Base-by-base conservation (phyloP, 2,797 vertebrate genomes). In the Cuniculus paca region DNA sequence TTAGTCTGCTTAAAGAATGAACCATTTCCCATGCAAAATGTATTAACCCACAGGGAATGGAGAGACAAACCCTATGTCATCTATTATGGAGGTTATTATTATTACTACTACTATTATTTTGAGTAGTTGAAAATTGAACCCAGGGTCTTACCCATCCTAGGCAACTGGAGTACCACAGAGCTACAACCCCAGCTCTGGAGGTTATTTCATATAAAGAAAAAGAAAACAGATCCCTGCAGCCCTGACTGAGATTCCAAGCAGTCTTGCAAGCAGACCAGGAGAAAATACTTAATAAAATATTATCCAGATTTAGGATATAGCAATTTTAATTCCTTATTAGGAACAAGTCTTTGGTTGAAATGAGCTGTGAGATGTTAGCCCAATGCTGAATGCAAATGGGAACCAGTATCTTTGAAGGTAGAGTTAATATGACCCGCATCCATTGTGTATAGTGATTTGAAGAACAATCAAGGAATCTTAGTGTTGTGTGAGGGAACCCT, bases 381-480 rank as follows among this genome's bases (percentile, higher is more conserved):
- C 63, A 61, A 68, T 68, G 36, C 54, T 81, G 36, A 81, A 50
- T 87, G 75, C 17, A 72, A 61, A 72, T 3, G 24, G 72, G 89
- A 97, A 68, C 65, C 58, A 39, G 52, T 0, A 91, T 8, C 81
- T 68, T 5, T 61, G 79, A 17, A 81, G 91, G 75, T 95, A 16
- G 0, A 0, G 26, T 54, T 92, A 92, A 94, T 75, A 91, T 28
- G 97, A 96, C 93, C 93, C 95, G 93, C 84, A 96, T 90, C 91
- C 80, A 96, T 45, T 52, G 89, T 70, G 50, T 4, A 94, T 83
- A 88, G 90, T 85, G 97, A 97, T 90, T 97, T 97, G 97, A 96
- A 98, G 81, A 95, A 58, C 96, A 97, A 95, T 96, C 96, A 97
- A 97, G 82, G 92, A 97, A 97, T n/a, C 94, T 97, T 39, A 96